phyloP scores from a whole-genome alignment of 2,888 invertebrate genomes.

The Xestia sexstrigata region DNA sequence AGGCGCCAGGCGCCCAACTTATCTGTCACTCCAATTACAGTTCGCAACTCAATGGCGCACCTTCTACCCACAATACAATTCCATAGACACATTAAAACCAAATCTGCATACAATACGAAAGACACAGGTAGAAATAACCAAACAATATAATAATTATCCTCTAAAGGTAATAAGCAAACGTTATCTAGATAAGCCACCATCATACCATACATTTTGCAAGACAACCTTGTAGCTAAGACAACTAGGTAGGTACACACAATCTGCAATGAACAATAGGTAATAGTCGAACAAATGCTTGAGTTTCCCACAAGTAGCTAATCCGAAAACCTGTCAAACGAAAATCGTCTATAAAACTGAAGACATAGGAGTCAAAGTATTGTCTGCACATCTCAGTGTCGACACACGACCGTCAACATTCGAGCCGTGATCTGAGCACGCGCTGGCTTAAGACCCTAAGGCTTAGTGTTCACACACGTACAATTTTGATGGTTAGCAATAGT shows the following conservation, averaged over 20 bases:
- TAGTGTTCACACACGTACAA: constrained; percentile 42
- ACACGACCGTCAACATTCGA: constrained; percentile 71
- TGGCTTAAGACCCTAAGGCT: constrained; percentile 61
- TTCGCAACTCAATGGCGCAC: constrained; percentile 21
- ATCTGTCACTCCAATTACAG: constrained; percentile 18
- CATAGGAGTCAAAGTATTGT: constrained; percentile 51
- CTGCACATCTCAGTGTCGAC: constrained; percentile 68
- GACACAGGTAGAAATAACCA: constrained; percentile 56
- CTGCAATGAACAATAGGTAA: constrained; percentile 73
- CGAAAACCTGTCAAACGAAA: constrained; percentile 61
- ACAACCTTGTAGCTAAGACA: constrained; percentile 74
- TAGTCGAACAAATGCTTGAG: constrained; percentile 78
- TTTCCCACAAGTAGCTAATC: constrained; percentile 80
- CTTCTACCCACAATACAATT: constrained; percentile 16
- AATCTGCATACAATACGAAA: constrained; percentile 59
- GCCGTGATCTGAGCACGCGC: constrained; percentile 71
- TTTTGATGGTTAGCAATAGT: constrained; percentile 52
- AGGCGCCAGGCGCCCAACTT: constrained; percentile 11
- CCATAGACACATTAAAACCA: constrained; percentile 27
- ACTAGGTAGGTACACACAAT: constrained; percentile 47
- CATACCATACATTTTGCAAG: constrained; percentile 71
- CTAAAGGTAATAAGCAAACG: constrained; percentile 56
- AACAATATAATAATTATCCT: constrained; percentile 59
- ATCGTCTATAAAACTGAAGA: constrained; percentile 51
- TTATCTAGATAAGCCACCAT: constrained; percentile 64